Conservation (phyloP, 1,140 invertebrate genomes). For the Macrobrachium rosenbergii region DNA sequence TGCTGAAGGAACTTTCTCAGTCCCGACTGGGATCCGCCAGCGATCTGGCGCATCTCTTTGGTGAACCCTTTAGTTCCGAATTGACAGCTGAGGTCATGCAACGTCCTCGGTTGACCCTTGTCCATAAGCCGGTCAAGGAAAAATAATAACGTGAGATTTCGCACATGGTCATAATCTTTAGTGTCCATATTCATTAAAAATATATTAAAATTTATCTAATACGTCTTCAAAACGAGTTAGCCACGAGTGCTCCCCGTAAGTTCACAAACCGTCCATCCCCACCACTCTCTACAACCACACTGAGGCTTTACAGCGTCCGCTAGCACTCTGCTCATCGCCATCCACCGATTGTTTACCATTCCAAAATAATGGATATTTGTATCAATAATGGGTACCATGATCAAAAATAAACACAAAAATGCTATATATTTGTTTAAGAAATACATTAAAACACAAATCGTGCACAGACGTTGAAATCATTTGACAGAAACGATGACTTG, state of each 20-base stretch:
- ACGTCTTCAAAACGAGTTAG: constrained; percentile 21
- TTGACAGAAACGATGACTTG: too few species aligned
- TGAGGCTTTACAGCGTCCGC: constrained; percentile 37
- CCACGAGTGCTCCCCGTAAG: constrained; percentile 35
- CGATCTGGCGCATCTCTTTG: constrained; percentile 86
- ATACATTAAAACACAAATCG: too few species aligned
- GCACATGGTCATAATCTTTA: constrained; percentile 91
- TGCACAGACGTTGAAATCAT: too few species aligned
- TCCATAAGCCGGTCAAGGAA: constrained; percentile 95
- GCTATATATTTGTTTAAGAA: too few species aligned
- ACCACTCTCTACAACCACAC: constrained; percentile 50
- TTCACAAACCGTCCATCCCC: constrained; percentile 32
- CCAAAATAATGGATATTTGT: constrained; percentile 20
- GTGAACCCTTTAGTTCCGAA: constrained; percentile 96
- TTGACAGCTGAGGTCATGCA: constrained; percentile 96
- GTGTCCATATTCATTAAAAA: constrained; percentile 81
- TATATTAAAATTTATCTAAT: constrained; percentile 40
- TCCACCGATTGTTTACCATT: too few species aligned
- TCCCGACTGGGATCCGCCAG: constrained; percentile 92
- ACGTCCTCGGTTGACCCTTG: constrained; percentile 87
- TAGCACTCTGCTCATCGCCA: neutral
- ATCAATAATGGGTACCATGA: neutral
- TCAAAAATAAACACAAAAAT: too few species aligned
- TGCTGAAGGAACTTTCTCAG: constrained; percentile 84
- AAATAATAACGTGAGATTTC: constrained; percentile 95